Base-by-base conservation (phyloP, 2,797 vertebrate species). In the Sebastes flavidus region DNA sequence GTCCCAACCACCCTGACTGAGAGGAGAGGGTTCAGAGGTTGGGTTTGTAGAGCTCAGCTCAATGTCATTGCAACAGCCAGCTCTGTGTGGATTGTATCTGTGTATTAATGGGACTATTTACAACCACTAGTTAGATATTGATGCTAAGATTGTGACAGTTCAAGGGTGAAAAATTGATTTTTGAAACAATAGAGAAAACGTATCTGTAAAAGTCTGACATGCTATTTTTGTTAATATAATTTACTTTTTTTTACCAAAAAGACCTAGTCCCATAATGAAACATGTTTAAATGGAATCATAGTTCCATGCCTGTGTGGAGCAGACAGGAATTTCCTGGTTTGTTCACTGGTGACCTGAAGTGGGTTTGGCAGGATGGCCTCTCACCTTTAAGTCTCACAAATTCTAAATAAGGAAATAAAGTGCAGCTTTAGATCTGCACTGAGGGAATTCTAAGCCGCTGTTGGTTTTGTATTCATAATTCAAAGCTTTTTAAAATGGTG, bases 251-350 rank as follows among this genome's bases (percentile, higher is more conserved):
- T 25, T 9, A 52, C 27, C n/a, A 18, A 18, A 73, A 20, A 18
- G 5, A 49, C 1, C 38, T 8, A 9, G 8, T 27, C 3, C 55
- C 46, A 27, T 12, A 63, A 74, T 74, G 46, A 27, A 11, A 54
- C 14, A 20, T 6, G 2, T 66, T 24, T 10, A 8, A 68, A 70
- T 38, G 13, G 22, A 20, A 1, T 73, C 8, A 14, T 25, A 20
- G 42, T 70, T 8, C 2, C 2, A 32, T 30, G 25, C 10, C 61
- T 77, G 69, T 66, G 29, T 70, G 73, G 49, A 62, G 67, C 30
- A 71, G 73, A 75, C 72, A 32, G 78, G 86, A 88, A 83, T 68
- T 77, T 83, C 84, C 79, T 84, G 72, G 72, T 82, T 83, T 72
- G 72, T 73, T 52, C 24, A 38, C 74, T 29, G 13, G 29, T 82